Evolutionary conservation across 2,113 vertebrate genomes (phyloP), one percentile per base, ranked within the genome.

Genomic region (Capra hircus): DNA sequence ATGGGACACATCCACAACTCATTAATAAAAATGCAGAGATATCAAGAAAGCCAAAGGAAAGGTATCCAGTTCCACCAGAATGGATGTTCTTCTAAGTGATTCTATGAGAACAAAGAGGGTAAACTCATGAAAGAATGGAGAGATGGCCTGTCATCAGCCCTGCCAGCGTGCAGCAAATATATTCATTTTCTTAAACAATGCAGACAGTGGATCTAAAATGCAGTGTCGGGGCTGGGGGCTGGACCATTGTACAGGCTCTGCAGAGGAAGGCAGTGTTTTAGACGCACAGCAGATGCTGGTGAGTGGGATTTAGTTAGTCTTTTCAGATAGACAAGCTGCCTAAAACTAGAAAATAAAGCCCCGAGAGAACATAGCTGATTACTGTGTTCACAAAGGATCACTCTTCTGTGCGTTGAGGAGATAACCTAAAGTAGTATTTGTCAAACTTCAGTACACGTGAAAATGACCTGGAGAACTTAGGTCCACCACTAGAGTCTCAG

Each of bases 361-460:
- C 48, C 12, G 30, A 60, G 64, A 74, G 50, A 80, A 78, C 53
- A 1, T 17, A 78, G 23, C 2, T 45, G 30, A 88, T 25, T 45
- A 5, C 10, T 23, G 45, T 11, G 4, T 36, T 4, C 14, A 6
- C 2, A 3, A 21, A 80, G 23, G 0, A 11, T 83, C 25, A 67
- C 4, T 25, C 23, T 64, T 92, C 33, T 36, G 8, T 13, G 21
- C 0, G 3, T 25, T 27, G 23, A 55, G 10, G 45, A 53, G 52
- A 48, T 43, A 30, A 71, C 60, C 12, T 57, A 28, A 89, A 48
- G 33, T 7, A 40, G 6, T 6, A 1, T 0, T 85, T 30, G 30
- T 80, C 59, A 80, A 16, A 43, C 7, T 55, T 78, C 14, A 52
- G 11, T 78, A 17, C 40, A 23, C 3, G 13, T 5, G 36, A 21